Percentiles rank a stretch among this genome's conserved stretches.
phyloP scores from a whole-genome alignment of 2,797 vertebrate genomes.

The Moxostoma hubbsi region DNA sequence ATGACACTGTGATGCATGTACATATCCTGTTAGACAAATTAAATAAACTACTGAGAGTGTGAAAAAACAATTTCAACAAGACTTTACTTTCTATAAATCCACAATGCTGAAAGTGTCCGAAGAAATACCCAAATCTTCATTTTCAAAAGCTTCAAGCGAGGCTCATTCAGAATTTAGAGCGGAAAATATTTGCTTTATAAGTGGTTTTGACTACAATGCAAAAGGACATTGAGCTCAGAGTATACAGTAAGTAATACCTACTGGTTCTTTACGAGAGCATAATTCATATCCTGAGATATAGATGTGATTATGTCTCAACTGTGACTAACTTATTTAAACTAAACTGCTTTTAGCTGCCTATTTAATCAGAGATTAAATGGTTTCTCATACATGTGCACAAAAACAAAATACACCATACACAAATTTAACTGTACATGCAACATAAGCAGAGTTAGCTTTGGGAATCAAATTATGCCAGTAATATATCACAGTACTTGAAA shows the following conservation, averaged over 20 bases:
- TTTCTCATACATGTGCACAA: neutral
- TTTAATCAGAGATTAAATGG: constrained; percentile 15
- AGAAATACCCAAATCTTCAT: too few relatives aligned
- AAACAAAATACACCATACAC: neutral
- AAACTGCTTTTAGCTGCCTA: constrained; percentile 22
- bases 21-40: too few relatives aligned
- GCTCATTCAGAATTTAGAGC: too few relatives aligned
- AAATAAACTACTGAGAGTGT: too few relatives aligned
- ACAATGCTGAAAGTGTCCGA: too few relatives aligned
- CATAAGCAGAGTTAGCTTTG: neutral
- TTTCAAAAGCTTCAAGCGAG: too few relatives aligned
- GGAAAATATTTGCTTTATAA: constrained; percentile 63
- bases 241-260: constrained; percentile 26
- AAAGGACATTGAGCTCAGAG: constrained; percentile 27
- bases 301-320: constrained; percentile 37
- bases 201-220: constrained; percentile 62
- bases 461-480: too few relatives aligned
- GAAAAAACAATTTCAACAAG: too few relatives aligned
- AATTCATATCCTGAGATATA: constrained; percentile 38
- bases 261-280: constrained; percentile 22
- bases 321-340: constrained; percentile 36
- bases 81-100: too few relatives aligned
- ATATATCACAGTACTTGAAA: too few relatives aligned
- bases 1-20: too few relatives aligned
- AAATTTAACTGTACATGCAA: neutral